Percentiles rank a stretch among this genome's conserved stretches.
These are phyloP conservation scores for Orycteropus afer DNA, from an alignment of 2,113 vertebrate species.

Conservation along the genomic window DNA sequence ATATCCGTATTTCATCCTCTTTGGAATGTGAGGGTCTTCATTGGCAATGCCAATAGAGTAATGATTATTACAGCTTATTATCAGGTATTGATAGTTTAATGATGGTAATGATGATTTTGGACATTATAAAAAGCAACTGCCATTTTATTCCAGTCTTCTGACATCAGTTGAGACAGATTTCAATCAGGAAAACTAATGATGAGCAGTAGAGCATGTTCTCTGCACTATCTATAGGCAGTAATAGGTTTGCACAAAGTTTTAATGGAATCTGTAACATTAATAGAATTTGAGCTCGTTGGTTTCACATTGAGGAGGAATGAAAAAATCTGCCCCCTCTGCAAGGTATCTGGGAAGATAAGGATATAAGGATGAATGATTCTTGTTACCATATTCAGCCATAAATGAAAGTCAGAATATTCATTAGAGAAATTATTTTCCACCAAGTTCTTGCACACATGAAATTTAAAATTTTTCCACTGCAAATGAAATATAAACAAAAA, in stretches of 20 bases:
- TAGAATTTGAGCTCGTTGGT: background rate
- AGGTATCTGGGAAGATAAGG: background rate
- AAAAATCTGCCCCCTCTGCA: background rate
- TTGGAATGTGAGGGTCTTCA: background rate
- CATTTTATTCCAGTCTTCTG: background rate
- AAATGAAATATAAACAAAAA: conserved; percentile 54
- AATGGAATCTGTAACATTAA: background rate
- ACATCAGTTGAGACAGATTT: background rate
- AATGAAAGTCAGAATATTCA: conserved; percentile 47
- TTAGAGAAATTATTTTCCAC: conserved; percentile 17
- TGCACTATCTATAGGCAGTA: background rate
- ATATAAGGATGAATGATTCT: background rate
- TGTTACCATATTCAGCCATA: background rate
- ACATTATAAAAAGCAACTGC: background rate
- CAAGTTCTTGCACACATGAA: conserved; percentile 34
- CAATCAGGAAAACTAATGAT: background rate
- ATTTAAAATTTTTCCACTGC: conserved; percentile 49
- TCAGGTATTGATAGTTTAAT: background rate
- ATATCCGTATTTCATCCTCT: background rate
- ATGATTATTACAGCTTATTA: background rate
- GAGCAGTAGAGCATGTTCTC: background rate
- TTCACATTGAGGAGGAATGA: background rate
- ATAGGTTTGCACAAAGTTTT: background rate
- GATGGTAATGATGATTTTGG: background rate
- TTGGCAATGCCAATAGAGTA: background rate